These are phyloP conservation scores for Aulostomus chinensis DNA, from an alignment of 2,797 vertebrate species.

Conservation along the genomic window DNA sequence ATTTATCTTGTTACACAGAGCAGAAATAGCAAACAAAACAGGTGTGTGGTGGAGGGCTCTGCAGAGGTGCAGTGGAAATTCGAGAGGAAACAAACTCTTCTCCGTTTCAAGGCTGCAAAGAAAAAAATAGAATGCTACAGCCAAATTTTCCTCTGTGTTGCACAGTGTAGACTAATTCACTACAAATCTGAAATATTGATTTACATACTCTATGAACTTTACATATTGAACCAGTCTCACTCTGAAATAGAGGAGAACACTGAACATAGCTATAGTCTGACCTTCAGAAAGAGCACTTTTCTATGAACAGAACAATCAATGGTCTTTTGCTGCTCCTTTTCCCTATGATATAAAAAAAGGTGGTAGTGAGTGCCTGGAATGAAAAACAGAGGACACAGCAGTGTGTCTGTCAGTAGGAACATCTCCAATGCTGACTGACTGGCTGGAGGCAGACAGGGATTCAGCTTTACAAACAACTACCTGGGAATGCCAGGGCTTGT, in stretches of 20 bases:
- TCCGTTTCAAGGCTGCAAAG: no score
- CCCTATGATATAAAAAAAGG: constrained; percentile 13
- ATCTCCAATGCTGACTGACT: constrained; percentile 63
- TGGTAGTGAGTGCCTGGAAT: constrained; percentile 35
- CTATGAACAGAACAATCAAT: not conserved
- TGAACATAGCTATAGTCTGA: no score
- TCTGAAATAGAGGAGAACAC: no score
- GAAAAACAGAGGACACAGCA: constrained; percentile 52
- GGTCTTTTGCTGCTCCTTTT: no score
- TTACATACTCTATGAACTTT: constrained; percentile 11
- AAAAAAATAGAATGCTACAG: no score
- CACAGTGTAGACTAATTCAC: no score
- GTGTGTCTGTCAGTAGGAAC: constrained; percentile 60
- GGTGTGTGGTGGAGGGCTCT: constrained; percentile 2
- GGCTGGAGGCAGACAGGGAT: constrained; percentile 53
- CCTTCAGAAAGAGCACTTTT: no score
- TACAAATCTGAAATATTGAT: constrained; percentile 39
- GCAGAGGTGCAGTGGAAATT: constrained; percentile 6
- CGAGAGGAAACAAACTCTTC: no score
- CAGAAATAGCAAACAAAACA: constrained; percentile 53
- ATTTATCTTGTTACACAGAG: constrained; percentile 39
- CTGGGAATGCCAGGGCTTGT: constrained; percentile 55
- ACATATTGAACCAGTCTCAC: constrained; percentile 25
- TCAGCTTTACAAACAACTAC: constrained; percentile 61
- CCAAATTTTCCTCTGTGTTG: no score